Evolutionary conservation across 1,140 invertebrate genomes (phyloP).

Genomic region (Euwallacea fornicatus): DNA sequence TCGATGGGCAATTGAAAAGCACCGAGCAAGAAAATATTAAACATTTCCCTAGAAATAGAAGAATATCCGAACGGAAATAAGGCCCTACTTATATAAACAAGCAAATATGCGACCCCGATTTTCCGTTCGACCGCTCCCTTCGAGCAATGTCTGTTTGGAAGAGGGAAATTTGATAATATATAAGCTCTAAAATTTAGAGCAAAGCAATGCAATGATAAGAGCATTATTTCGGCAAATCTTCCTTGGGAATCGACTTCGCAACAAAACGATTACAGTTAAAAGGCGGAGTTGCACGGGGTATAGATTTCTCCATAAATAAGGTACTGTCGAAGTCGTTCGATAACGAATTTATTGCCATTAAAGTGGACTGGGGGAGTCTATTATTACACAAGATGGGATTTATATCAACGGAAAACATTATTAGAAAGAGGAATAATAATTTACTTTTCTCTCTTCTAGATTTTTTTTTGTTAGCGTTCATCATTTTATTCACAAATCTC

Average conservation of each 20-base stretch:
- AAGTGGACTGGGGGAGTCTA: too few relatives aligned
- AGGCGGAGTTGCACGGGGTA: conserved; percentile 18
- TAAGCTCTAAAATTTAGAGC: conserved; percentile 4
- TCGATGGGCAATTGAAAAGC: too few relatives aligned
- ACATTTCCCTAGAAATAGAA: too few relatives aligned
- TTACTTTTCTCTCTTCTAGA: too few relatives aligned
- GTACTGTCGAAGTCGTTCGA: not conserved
- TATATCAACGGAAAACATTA: too few relatives aligned
- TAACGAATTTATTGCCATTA: not conserved
- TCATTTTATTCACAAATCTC: too few relatives aligned
- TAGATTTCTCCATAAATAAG: conserved; percentile 28
- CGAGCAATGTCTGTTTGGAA: not conserved
- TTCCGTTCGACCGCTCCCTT: conserved; percentile 1
- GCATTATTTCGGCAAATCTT: conserved; percentile 27
- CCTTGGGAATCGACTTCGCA: conserved; percentile 18
- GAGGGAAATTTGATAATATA: conserved; percentile 6
- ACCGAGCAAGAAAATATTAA: too few relatives aligned
- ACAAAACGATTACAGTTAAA: conserved; percentile 31
- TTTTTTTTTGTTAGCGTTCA: too few relatives aligned
- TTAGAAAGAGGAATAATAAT: too few relatives aligned
- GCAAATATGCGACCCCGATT: conserved; percentile 6
- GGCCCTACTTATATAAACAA: not conserved
- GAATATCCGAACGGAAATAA: not conserved
- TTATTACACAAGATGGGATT: too few relatives aligned
- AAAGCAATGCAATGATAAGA: conserved; percentile 16